phyloP scores from a whole-genome alignment of 2,797 vertebrate species.

The Vultur gryphus region DNA sequence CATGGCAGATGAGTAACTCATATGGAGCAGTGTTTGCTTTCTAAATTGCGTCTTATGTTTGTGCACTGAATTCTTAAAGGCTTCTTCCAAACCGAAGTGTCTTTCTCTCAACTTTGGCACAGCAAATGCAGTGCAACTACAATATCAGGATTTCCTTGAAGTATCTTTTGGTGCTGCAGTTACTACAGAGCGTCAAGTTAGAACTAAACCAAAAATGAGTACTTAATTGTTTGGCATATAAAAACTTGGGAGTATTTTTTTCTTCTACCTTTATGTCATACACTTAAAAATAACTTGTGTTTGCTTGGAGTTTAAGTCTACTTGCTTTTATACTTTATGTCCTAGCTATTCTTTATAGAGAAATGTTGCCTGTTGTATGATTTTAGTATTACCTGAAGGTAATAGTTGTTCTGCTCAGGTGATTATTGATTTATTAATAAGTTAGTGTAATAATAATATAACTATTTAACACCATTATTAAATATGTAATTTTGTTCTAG shows the following conservation, averaged over 20 bases:
- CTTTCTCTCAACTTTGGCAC: not conserved
- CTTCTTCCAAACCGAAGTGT: not conserved
- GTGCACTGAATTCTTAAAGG: not conserved
- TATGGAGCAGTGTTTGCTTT: not conserved
- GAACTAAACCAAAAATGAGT: not conserved
- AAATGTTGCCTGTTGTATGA: not conserved
- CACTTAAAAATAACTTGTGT: not conserved
- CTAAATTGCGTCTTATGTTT: not conserved
- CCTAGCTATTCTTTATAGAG: not conserved
- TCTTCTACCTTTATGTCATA: not conserved
- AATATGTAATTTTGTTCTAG: not conserved
- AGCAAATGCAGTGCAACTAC: not conserved
- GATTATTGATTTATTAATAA: not conserved
- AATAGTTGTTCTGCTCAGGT: not conserved
- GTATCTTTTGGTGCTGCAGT: not conserved
- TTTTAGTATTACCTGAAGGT: not conserved
- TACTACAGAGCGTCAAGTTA: not conserved
- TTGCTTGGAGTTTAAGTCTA: not conserved
- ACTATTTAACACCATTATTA: not conserved
- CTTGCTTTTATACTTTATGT: not conserved
- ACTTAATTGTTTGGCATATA: not conserved
- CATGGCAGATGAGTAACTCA: not conserved
- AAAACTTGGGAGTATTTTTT: not conserved
- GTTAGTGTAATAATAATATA: not conserved
- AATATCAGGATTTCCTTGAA: not conserved